Evolutionary conservation across 1,140 invertebrate genomes (phyloP), one percentile per base, ranked within the genome.

Genomic region (Hylaeus volcanicus): DNA sequence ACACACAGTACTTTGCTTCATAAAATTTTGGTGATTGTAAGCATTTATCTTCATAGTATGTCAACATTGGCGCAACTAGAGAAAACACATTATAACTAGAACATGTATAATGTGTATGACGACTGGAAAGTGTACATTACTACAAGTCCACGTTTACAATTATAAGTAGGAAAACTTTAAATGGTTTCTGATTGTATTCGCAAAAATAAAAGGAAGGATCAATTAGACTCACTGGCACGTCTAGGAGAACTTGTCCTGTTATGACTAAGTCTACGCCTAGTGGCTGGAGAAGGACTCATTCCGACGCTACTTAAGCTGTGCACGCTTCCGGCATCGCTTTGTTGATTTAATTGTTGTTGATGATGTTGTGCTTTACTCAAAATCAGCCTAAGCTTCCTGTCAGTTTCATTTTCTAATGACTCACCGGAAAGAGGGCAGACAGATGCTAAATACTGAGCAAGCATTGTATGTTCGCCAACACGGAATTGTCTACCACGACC

Each of bases 321-420:
- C 81, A 93, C 93, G 90, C 92, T 92, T 66, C 85, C 88, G 15
- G 88, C 73, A 79, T 92, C 94, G 91, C 89, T 95, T 89, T 96
- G 95, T 83, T 96, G 96, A 88, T 95, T 95, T 55, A 97, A 90
- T 87, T 97, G 96, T 81, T 96, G 95, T 89, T 98, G 97, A 92
- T 98, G 97, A 90, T 98, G 97, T 86, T 98, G 97, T 61, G 98
- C 97, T 94, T 98, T 97, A 91, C 96, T 97, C 1, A 98, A 93
- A 86, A 98, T 98, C 74, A 97, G 94, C 64, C 96, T 93, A 70
- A 98, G 90, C 92, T 98, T 98, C 82, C 97, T 95, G 90, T 98
- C 97, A 83, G 98, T 96, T 87, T 98, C 97, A 53, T 96, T 96
- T 90, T 97, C 96, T 45, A 97, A 90, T 1, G 96, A 94, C 85